Evolutionary conservation across 2,888 invertebrate genomes (phyloP), one percentile per base, ranked within the genome.

Genomic region (Agriotes lineatus): DNA sequence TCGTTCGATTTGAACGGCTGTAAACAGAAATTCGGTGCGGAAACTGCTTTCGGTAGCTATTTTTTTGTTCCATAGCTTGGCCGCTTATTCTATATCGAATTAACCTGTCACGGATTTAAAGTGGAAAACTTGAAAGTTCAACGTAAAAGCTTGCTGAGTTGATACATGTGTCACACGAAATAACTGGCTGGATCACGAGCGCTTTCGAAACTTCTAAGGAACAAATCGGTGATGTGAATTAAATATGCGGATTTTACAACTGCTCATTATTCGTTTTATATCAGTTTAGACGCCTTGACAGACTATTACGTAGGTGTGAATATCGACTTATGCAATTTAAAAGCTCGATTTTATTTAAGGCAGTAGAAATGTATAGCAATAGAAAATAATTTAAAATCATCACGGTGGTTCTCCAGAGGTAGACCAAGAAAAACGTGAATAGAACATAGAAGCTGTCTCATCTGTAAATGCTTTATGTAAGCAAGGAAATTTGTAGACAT

Each of bases 131-230:
- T 30, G 30, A 12, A 44, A 50, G 50, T 50, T 30, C 50, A 50
- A 44, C 18, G 50, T 50, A 30, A 19, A 50, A 50, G 50, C 50
- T 50, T 30, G 12, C 50, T 20, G 10, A 10, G 25, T 30, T 50
- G 50, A 50, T 50, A 50, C 30, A 50, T 50, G 50, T 50, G 50
- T 50, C n/a, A n/a, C 50, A 50, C 50, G 30, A 50, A 50, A 30
- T 50, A 30, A 25, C 50, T 30, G 50, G 22, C 50, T 30, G 12
- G n/a, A 50, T 48, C 48, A 30, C 18, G 50, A 20, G 18, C 50
- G 50, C 50, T 50, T 50, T 50, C 50, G 30, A 30, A 50, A 50
- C 50, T 50, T 44, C 10, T n/a, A 20, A 25, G 50, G 14, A 50
- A 50, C 50, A 50, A 50, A 50, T 50, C 16, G 25, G 50, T 20